Evolutionary conservation across 1,140 invertebrate species (phyloP).

Genomic region (Eupeodes corollae): DNA sequence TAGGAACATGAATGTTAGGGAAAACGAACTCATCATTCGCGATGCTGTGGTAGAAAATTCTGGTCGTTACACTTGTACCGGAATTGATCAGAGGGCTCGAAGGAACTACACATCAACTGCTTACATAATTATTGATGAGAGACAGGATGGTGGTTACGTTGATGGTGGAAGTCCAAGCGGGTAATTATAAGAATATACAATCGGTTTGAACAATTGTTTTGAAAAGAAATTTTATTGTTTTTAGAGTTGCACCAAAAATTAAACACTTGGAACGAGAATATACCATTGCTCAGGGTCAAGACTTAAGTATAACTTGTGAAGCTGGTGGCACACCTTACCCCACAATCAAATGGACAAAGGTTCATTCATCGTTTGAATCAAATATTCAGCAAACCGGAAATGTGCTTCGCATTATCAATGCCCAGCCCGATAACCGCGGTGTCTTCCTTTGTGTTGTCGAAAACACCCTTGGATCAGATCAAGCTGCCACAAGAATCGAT

Average conservation of each 20-base stretch:
- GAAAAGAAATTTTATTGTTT: background rate
- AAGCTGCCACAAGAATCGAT: slow-evolving; percentile 64
- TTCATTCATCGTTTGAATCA: slow-evolving; percentile 47
- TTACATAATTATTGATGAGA: slow-evolving; percentile 21
- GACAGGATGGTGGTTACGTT: slow-evolving; percentile 7
- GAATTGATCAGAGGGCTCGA: slow-evolving; percentile 28
- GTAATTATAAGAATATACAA: background rate
- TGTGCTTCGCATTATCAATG: slow-evolving; percentile 56
- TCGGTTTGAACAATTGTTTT: background rate
- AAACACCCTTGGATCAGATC: slow-evolving; percentile 43
- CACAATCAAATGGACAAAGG: slow-evolving; percentile 68
- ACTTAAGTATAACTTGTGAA: slow-evolving; percentile 64
- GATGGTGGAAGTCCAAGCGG: background rate
- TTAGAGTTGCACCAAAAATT: slow-evolving; percentile 41
- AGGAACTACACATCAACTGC: slow-evolving; percentile 24
- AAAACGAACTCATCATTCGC: slow-evolving; percentile 61
- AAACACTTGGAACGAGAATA: slow-evolving; percentile 52
- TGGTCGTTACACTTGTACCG: slow-evolving; percentile 68
- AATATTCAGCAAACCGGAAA: slow-evolving; percentile 55
- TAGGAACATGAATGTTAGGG: slow-evolving; percentile 43
- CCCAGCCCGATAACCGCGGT: slow-evolving; percentile 63
- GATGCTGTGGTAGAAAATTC: slow-evolving; percentile 55
- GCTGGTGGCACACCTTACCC: slow-evolving; percentile 56
- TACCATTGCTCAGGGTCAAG: slow-evolving; percentile 64
- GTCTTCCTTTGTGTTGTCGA: slow-evolving; percentile 64